Evolutionary conservation across 2,888 invertebrate species (phyloP).

Genomic region (Agrilus mali): DNA sequence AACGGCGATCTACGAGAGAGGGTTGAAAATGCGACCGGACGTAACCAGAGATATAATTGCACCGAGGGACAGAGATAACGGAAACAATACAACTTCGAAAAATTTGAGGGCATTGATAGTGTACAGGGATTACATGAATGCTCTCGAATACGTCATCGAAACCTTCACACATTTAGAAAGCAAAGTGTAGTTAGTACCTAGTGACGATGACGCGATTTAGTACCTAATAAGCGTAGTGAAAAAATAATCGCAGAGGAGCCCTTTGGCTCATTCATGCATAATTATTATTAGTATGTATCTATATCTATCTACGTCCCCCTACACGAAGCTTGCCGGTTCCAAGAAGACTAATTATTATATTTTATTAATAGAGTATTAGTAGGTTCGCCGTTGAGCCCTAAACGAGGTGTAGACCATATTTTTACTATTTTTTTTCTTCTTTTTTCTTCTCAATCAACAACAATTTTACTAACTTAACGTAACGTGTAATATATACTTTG

Average conservation of each 20-base stretch:
- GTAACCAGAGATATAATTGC: slow-evolving; percentile 36
- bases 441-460: too few species aligned
- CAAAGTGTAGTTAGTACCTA: slow-evolving; percentile 7
- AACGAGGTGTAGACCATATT: too few species aligned
- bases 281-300: too few species aligned
- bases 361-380: too few species aligned
- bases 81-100: slow-evolving; percentile 27
- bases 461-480: too few species aligned
- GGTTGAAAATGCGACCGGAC: slow-evolving; percentile 37
- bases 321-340: background rate
- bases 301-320: background rate
- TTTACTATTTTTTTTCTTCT: too few species aligned
- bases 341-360: background rate
- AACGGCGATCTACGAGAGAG: slow-evolving; percentile 41
- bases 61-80: slow-evolving; percentile 28
- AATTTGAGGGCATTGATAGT: slow-evolving; percentile 48
- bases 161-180: slow-evolving; percentile 33
- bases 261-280: too few species aligned
- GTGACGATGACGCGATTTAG: too few species aligned
- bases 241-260: too few species aligned
- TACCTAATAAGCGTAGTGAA: too few species aligned
- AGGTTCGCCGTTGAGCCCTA: too few species aligned
- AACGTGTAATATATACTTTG: too few species aligned
- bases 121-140: slow-evolving; percentile 49
- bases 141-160: slow-evolving; percentile 43